These are phyloP conservation scores for Sinocyclocheilus anshuiensis DNA, from an alignment of 2,113 vertebrate genomes.

Conservation along the genomic window DNA sequence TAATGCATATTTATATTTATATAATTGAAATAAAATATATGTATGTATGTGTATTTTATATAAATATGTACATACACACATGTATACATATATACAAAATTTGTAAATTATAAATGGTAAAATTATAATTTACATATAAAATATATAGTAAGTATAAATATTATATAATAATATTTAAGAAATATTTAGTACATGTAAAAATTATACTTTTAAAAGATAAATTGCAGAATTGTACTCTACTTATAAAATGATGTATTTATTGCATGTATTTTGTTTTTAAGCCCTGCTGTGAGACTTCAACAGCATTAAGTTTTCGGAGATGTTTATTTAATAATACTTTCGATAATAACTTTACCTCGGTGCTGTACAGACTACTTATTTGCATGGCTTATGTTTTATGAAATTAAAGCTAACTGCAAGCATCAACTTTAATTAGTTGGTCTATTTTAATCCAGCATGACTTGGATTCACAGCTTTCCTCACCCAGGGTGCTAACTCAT, in stretches of 20 bases:
- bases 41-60: no score
- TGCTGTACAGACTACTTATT: neutral
- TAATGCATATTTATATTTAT: no score
- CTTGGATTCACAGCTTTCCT: neutral
- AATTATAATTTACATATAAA: no score
- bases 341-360: neutral
- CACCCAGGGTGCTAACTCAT: neutral
- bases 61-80: no score
- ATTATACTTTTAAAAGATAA: no score
- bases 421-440: neutral
- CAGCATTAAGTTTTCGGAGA: neutral
- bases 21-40: no score
- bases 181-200: no score
- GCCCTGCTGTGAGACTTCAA: neutral
- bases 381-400: neutral
- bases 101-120: no score
- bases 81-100: no score
- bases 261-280: neutral
- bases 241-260: neutral
- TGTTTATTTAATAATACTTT: neutral
- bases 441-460: neutral
- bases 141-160: no score
- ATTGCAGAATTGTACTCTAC: no score
- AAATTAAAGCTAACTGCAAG: neutral
- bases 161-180: no score